Base-by-base conservation (phyloP, 2,888 invertebrate genomes). In the Caenorhabditis imperialis region DNA sequence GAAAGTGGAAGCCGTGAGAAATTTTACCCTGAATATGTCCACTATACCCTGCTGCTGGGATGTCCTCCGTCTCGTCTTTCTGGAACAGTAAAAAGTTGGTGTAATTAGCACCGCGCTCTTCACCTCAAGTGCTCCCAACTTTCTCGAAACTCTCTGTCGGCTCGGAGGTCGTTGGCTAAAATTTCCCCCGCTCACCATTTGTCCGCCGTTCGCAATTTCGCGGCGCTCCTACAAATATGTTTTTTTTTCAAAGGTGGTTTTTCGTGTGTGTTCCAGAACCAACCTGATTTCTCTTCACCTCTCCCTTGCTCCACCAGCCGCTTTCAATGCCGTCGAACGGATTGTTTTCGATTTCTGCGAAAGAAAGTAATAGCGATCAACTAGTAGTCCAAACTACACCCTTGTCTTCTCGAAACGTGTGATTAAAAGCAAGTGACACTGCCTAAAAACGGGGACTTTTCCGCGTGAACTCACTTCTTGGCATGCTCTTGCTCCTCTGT, bases 221-320 rank as follows among this genome's bases (percentile, higher is more conserved):
- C 79, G 61, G 16, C 79, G 65, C 61, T 79, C 79, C 77, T 77
- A 42, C 35, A 73, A 53, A 57, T 67, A 38, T n/a, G n/a, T n/a
- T n/a, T n/a, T n/a, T n/a, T n/a, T n/a, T n/a, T n/a, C n/a, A n/a
- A n/a, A n/a, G n/a, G n/a, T 16, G 20, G 12, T 20, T 12, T 47
- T 33, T 45, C 58, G 45, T 60, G 54, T 55, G 67, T 63, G 57
- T 72, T 67, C 55, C 47, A 54, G 33, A 47, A 51, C 72, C 53
- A 62, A 78, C 80, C 70, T 75, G 75, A 44, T 82, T 82, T 33
- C 82, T 76, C 14, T 74, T 62, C 8, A 82, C 78, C 33, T 82
- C 82, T 69, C 82, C 82, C 58, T 82, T 82, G 30, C 79, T 79
- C 71, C 77, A 82, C 67, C 79, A 77, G 8, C 82, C 82, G 40